These are phyloP conservation scores for Seira sanloemensis DNA, from an alignment of 2,888 invertebrate genomes.

Conservation along the genomic window DNA sequence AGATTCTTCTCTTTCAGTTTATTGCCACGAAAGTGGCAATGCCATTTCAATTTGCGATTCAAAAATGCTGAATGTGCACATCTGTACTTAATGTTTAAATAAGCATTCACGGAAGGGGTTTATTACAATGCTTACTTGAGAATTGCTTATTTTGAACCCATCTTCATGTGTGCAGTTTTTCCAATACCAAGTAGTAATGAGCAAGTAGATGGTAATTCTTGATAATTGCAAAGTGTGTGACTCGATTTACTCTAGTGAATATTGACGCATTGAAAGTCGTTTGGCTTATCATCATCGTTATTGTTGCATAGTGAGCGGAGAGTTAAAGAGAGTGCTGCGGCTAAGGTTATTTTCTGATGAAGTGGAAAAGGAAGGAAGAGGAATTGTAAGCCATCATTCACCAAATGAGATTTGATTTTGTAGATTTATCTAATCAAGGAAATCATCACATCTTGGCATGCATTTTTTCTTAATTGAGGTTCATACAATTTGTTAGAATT, in stretches of 20 bases:
- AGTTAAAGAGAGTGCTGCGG: neutral
- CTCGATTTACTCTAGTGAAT: neutral
- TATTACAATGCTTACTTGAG: too few relatives aligned
- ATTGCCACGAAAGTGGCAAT: too few relatives aligned
- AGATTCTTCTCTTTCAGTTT: neutral
- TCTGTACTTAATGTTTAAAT: too few relatives aligned
- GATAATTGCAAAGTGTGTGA: too few relatives aligned
- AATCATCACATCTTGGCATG: constrained; percentile 3
- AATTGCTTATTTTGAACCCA: too few relatives aligned
- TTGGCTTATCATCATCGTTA: neutral
- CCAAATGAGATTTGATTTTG: neutral
- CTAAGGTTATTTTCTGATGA: neutral
- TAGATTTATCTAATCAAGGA: constrained; percentile 19
- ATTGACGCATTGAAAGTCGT: neutral
- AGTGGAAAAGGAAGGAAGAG: constrained; percentile 31
- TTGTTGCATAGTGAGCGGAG: constrained; percentile 5
- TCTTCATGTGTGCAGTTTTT: too few relatives aligned
- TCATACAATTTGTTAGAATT: neutral
- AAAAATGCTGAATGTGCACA: neutral
- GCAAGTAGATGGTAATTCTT: too few relatives aligned
- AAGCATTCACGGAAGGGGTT: too few relatives aligned
- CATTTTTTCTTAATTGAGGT: neutral
- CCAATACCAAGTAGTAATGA: too few relatives aligned
- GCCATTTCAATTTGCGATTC: neutral
- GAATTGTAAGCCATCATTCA: constrained; percentile 13